Base-by-base conservation (phyloP, 2,113 vertebrate species). In the Zootoca vivipara region DNA sequence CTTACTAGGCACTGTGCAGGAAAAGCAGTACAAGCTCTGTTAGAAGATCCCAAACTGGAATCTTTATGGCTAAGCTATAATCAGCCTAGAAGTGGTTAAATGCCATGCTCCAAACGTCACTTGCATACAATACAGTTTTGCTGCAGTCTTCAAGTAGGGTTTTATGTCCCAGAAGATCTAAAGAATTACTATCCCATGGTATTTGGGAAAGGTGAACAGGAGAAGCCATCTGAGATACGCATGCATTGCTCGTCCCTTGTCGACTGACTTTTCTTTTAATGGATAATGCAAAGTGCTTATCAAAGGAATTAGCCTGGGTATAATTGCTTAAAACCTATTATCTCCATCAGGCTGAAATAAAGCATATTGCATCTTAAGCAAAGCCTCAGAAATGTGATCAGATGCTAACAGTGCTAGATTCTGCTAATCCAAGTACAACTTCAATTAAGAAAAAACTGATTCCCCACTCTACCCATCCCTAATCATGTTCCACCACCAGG, bases 301-400 rank as follows among this genome's bases (percentile, higher is more conserved):
- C 91, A 93, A 95, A 93, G 92, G 94, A 95, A 96, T 95, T 95
- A 95, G 93, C 92, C 93, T 91, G 93, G 93, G 93, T 94, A 85
- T 94, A 96, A 95, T 96, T 95, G 93, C 95, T 95, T 94, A 94
- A 96, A 95, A 94, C 93, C 95, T 90, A 96, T 95, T 95, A 96
- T 96, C 93, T 93, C 93, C 78, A 95, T 93, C 92, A 94, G 94
- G 92, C 90, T 95, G 93, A 95, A 95, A 93, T 94, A 95, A 95
- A 16, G 15, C 92, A 93, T 91, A 95, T 94, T 88, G 91, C 93
- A 94, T 95, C 92, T 93, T 93, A 96, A 95, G 89, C 64, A 91
- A 88, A 91, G 90, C 84, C 88, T 95, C 93, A 92, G 87, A 93
- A 94, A 94, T 52, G 77, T 92, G 81, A 91, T 89, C 85, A 77